Conservation (phyloP, 2,113 vertebrate genomes). For the Pelecanus crispus region DNA sequence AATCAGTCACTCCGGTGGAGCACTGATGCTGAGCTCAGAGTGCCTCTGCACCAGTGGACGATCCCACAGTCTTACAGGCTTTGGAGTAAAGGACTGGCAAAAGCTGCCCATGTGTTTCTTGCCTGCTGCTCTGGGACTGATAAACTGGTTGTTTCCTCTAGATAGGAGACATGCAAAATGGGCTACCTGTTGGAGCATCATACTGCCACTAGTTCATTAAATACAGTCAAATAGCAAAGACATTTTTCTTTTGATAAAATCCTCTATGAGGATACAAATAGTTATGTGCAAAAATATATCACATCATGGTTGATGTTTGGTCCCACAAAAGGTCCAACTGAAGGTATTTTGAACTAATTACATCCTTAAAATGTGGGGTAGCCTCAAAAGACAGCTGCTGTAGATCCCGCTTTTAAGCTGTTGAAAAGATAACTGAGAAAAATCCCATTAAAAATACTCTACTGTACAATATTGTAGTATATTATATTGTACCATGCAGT, state of each 20-base stretch:
- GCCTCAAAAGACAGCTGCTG: not conserved
- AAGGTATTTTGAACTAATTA: not conserved
- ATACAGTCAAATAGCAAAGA: not conserved
- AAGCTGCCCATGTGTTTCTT: not conserved
- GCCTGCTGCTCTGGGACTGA: not conserved
- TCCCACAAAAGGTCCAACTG: not conserved
- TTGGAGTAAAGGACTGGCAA: not conserved
- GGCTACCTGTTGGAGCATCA: not conserved
- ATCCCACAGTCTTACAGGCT: not conserved
- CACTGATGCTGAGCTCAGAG: not conserved
- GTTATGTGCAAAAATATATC: not conserved
- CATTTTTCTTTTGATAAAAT: not conserved
- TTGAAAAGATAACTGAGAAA: not conserved
- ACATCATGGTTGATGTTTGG: not conserved
- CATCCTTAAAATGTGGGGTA: not conserved
- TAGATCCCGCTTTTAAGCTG: not conserved
- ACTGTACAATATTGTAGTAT: not conserved
- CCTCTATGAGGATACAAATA: not conserved
- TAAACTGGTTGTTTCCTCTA: not conserved
- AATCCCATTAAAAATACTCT: not conserved
- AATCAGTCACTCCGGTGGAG: not conserved
- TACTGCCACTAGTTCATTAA: not conserved
- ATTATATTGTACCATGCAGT: not conserved
- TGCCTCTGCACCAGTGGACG: not conserved
- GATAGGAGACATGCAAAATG: not conserved